A percentile compares a stretch with the other conserved stretches of the same genome.
These are phyloP conservation scores for Emydura subglobosa DNA, from an alignment of 2,113 vertebrate genomes.

Conservation along the genomic window DNA sequence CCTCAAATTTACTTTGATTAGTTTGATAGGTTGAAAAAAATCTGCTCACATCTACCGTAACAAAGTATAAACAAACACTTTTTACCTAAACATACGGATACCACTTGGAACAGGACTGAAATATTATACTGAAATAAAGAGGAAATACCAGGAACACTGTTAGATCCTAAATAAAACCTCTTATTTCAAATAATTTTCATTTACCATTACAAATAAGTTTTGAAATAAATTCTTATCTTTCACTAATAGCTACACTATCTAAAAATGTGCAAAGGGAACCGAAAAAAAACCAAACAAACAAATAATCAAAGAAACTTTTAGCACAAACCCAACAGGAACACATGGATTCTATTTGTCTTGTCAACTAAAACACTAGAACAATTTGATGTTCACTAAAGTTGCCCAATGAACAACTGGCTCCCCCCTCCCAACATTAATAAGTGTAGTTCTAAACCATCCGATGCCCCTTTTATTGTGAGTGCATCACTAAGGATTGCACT, in stretches of 20 bases:
- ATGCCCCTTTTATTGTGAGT: background rate
- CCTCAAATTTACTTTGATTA: slow-evolving; percentile 56
- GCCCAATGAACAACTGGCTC: slow-evolving; percentile 4
- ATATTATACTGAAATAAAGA: background rate
- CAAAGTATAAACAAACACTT: slow-evolving; percentile 8
- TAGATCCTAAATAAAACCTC: background rate
- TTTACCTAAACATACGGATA: slow-evolving; percentile 46
- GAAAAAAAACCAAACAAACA: slow-evolving; percentile 31
- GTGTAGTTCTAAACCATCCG: background rate
- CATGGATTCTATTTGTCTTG: slow-evolving; percentile 54
- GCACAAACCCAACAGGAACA: slow-evolving; percentile 51
- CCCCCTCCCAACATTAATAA: background rate
- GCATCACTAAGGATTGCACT: background rate
- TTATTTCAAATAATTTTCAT: background rate
- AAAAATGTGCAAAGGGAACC: slow-evolving; percentile 36
- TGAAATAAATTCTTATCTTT: slow-evolving; percentile 32
- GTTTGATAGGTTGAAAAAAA: slow-evolving; percentile 28
- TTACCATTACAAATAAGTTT: slow-evolving; percentile 32
- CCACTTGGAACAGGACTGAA: background rate
- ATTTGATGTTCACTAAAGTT: background rate
- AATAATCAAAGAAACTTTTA: slow-evolving; percentile 26
- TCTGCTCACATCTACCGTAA: slow-evolving; percentile 15
- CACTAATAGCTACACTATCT: slow-evolving; percentile 4
- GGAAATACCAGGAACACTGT: slow-evolving; percentile 7
- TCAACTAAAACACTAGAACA: slow-evolving; percentile 60